A percentile compares a stretch with the other conserved stretches of the same genome.
These are phyloP conservation scores for Sturnira hondurensis DNA, from an alignment of 2,113 vertebrate species.

Conservation along the genomic window DNA sequence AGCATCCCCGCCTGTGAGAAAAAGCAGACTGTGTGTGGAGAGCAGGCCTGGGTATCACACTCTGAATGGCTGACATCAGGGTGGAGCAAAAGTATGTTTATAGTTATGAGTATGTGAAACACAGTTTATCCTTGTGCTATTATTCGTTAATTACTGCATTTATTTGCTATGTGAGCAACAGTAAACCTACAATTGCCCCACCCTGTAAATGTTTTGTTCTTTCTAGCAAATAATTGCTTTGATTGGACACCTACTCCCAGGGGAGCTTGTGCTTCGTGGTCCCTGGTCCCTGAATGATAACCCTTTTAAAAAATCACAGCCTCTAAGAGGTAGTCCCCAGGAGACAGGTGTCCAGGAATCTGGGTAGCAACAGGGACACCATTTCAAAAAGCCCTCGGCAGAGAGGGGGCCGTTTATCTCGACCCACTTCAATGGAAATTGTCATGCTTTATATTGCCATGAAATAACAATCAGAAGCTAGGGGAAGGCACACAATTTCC, in stretches of 20 bases:
- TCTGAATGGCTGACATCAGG: background rate
- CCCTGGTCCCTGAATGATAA: background rate
- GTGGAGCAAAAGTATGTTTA: background rate
- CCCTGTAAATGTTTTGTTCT: background rate
- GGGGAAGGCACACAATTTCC: slow-evolving; percentile 66
- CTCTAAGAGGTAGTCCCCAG: slow-evolving; percentile 39
- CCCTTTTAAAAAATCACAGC: slow-evolving; percentile 9
- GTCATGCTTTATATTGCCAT: slow-evolving; percentile 47
- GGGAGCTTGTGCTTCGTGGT: background rate
- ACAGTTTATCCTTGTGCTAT: background rate
- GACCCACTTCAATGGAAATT: slow-evolving; percentile 57
- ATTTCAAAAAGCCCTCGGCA: slow-evolving; percentile 58
- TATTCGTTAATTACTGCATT: background rate
- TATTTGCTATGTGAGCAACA: background rate
- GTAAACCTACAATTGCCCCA: background rate
- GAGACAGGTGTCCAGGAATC: slow-evolving; percentile 67
- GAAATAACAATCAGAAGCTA: slow-evolving; percentile 65
- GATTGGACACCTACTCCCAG: background rate
- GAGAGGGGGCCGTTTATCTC: slow-evolving; percentile 54
- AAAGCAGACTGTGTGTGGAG: background rate
- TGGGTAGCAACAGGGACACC: slow-evolving; percentile 51
- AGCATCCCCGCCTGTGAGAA: fast-evolving
- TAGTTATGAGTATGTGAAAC: background rate
- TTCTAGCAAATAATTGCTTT: slow-evolving; percentile 16
- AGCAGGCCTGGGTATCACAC: background rate